Percentiles rank a stretch among this genome's conserved stretches.
Evolutionary conservation across 2,113 vertebrate genomes (phyloP).

Genomic region (Hyperopisus bebe): DNA sequence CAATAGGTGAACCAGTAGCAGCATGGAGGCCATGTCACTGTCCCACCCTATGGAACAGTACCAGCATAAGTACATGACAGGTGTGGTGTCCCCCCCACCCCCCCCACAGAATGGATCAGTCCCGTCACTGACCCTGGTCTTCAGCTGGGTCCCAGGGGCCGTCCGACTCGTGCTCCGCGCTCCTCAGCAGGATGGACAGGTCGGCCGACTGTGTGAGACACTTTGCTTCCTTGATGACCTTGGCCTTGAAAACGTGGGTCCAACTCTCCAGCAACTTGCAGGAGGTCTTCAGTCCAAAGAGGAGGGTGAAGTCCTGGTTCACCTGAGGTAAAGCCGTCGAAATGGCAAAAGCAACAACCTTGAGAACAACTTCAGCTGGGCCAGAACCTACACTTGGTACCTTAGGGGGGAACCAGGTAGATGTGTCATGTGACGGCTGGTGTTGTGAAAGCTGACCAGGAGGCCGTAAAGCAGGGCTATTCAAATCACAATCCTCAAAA

Average conservation of each 20-base stretch:
- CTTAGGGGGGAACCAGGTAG: not conserved
- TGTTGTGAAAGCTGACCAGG: not conserved
- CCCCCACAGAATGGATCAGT: not conserved
- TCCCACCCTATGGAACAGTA: conserved; percentile 6
- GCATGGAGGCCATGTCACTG: conserved; percentile 20
- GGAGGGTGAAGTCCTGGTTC: conserved; percentile 22
- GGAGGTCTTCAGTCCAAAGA: conserved; percentile 21
- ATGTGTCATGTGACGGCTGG: not conserved
- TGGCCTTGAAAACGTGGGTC: conserved; percentile 20
- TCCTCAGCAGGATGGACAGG: conserved; percentile 13
- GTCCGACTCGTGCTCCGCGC: not conserved
- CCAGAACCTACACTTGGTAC: not conserved
- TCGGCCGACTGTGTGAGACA: conserved; percentile 17
- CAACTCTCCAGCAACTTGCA: conserved; percentile 28
- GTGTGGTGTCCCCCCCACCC: not conserved
- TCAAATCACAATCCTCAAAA: not conserved
- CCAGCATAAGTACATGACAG: not conserved
- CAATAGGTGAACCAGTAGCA: conserved; percentile 19
- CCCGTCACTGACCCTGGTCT: not conserved
- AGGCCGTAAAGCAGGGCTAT: not conserved
- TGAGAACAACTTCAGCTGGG: not conserved
- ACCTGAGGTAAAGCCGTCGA: not conserved
- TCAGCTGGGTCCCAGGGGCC: not conserved
- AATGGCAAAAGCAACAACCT: not conserved
- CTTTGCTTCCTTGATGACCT: conserved; percentile 21